A percentile compares a stretch with the other conserved stretches of the same genome.
phyloP scores from a whole-genome alignment of 2,113 vertebrate species.

The Chlorodrepanis virens region DNA sequence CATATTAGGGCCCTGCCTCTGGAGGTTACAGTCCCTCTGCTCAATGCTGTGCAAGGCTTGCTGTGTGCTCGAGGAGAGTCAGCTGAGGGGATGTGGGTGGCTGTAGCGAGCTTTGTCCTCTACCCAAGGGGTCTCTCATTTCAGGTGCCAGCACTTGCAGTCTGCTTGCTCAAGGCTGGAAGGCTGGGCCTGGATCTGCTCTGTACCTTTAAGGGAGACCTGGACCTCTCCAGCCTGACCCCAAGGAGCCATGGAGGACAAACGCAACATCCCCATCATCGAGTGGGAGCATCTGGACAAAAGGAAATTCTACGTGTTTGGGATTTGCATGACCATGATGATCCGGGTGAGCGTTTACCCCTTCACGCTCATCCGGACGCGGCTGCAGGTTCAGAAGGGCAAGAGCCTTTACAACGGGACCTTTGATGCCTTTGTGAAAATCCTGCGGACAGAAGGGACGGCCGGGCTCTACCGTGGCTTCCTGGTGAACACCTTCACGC shows the following conservation, averaged over 20 bases:
- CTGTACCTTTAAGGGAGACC: not conserved
- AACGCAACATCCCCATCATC: conserved; percentile 91
- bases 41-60: not conserved
- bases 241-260: conserved; percentile 73
- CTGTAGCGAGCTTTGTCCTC: fast-evolving
- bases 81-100: not conserved
- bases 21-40: not conserved
- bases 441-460: conserved; percentile 83
- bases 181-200: not conserved
- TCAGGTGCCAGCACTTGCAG: not conserved
- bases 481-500: conserved; percentile 92
- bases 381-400: conserved; percentile 93
- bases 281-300: conserved; percentile 99
- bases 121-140: not conserved
- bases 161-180: not conserved
- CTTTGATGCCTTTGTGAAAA: conserved; percentile 90
- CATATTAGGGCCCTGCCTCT: not conserved
- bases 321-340: conserved; percentile 93
- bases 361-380: conserved; percentile 90
- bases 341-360: conserved; percentile 93
- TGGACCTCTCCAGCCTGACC: not conserved
- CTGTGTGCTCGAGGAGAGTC: not conserved
- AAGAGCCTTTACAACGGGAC: conserved; percentile 91
- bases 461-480: conserved; percentile 91
- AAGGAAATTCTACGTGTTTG: conserved; percentile 93